These are phyloP conservation scores for Caenorhabditis sp. DNA, from an alignment of 2,888 invertebrate species.

Conservation along the genomic window DNA sequence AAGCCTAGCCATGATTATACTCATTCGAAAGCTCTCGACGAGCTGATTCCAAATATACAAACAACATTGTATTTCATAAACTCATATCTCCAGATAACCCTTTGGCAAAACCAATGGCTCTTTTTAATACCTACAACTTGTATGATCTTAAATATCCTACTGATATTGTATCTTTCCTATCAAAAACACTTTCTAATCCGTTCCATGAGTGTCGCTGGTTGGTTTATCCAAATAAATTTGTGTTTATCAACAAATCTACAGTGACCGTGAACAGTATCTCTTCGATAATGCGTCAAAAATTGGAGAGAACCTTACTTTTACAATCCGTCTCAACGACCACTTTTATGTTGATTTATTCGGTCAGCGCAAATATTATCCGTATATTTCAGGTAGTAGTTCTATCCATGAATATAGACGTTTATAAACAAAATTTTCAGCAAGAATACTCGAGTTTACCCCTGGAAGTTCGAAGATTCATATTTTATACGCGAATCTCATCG, in stretches of 20 bases:
- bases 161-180: slow-evolving; percentile 15
- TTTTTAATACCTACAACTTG: slow-evolving; percentile 1
- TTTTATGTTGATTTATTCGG: slow-evolving; percentile 7
- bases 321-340: slow-evolving; percentile 17
- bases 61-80: too few relatives aligned
- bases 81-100: slow-evolving; percentile 26
- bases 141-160: slow-evolving; percentile 20
- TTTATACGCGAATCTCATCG: slow-evolving; percentile 5
- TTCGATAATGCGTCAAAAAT: slow-evolving; percentile 6
- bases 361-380: slow-evolving; percentile 1
- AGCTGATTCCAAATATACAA: too few relatives aligned
- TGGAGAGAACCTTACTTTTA: slow-evolving; percentile 6
- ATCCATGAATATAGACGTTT: background rate
- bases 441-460: background rate
- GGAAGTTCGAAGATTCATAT: slow-evolving; percentile 3
- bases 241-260: too few relatives aligned
- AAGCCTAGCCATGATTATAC: too few relatives aligned
- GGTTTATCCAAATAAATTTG: too few relatives aligned
- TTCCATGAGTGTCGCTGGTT: background rate
- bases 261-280: background rate
- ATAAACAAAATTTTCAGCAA: slow-evolving; percentile 1
- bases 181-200: background rate
- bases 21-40: too few relatives aligned
- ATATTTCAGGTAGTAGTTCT: background rate
- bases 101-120: slow-evolving; percentile 10